Evolutionary conservation across 2,113 vertebrate species (phyloP), one percentile per base, ranked within the genome.

Genomic region (Cinclus mexicanus): DNA sequence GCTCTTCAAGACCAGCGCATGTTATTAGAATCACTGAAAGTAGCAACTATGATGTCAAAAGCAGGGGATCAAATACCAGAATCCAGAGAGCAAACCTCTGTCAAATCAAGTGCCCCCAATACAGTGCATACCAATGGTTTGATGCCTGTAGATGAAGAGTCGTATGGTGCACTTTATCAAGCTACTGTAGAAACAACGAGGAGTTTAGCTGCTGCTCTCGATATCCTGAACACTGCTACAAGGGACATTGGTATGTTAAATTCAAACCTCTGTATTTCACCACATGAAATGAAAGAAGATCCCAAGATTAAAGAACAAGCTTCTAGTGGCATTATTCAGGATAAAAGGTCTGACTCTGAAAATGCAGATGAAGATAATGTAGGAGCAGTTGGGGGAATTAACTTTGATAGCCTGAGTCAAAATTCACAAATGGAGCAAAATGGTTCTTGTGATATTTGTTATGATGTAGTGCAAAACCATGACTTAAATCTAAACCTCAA

Each of bases 1-100:
- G 99, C 99, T 35, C 98, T 99, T 95, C 99, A 99, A 98, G 99
- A 99, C 96, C 99, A 99, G 93, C 98, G 98, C 60, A 99, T 99
- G 95, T 98, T 99, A 69, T 94, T 99, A 46, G 99, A 99, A 83
- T 99, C 99, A 49, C 99, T 99, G 70, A 99, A 99, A 97, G 98
- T 99, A 84, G 98, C 98, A 68, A 98, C 99, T 50, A 98, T 99
- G 97, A 98, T 99, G 94, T 99, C 99, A 60, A 98, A 98, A 83
- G 89, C 94, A 35, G 97, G 97, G 87, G 97, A 98, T 92, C 98
- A 98, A 90, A 89, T 97, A 41, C 75, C 96, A 47, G 96, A 96
- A 84, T 76, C 97, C 52, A 97, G 97, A 93, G 98, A 99, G 81
- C 98, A 98, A 94, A 97, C 98, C 76, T 94, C 98, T 69, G 96